Evolutionary conservation across 2,888 invertebrate species (phyloP).

Genomic region (Nyleta sp.): DNA sequence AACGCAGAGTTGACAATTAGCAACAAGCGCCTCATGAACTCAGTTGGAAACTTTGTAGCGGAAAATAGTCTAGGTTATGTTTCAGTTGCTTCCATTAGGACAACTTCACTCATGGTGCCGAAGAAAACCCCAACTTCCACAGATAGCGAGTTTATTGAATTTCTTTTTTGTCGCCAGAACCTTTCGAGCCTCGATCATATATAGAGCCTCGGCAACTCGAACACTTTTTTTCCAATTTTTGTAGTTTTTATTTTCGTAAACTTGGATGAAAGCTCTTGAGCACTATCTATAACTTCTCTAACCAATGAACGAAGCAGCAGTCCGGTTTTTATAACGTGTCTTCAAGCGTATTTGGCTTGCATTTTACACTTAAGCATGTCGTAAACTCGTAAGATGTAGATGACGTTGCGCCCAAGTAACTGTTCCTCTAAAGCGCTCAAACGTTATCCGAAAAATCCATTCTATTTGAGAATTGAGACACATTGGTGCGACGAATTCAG

Average conservation of each 20-base stretch:
- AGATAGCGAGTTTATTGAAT: constrained; percentile 48
- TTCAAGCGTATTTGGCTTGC: constrained; percentile 37
- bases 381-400: constrained; percentile 45
- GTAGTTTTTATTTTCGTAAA: constrained; percentile 54
- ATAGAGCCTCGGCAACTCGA: constrained; percentile 35
- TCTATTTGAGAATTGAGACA: too few species aligned
- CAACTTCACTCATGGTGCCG: constrained; percentile 13
- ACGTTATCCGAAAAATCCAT: too few species aligned
- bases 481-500: too few species aligned
- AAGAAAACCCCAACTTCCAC: constrained; percentile 37
- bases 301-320: constrained; percentile 50
- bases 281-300: constrained; percentile 49
- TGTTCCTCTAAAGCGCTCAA: constrained; percentile 24
- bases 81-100: constrained; percentile 39
- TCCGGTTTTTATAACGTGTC: constrained; percentile 46
- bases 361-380: constrained; percentile 45
- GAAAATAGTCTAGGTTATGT: constrained; percentile 18
- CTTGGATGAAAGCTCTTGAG: constrained; percentile 49
- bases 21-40: too few species aligned
- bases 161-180: constrained; percentile 29
- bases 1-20: too few species aligned
- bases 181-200: constrained; percentile 45
- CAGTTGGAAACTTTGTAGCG: background rate
- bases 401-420: constrained; percentile 20
- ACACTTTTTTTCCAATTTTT: constrained; percentile 43